Evolutionary conservation across 1,140 invertebrate genomes (phyloP).

Genomic region (Drosophila suzukii): DNA sequence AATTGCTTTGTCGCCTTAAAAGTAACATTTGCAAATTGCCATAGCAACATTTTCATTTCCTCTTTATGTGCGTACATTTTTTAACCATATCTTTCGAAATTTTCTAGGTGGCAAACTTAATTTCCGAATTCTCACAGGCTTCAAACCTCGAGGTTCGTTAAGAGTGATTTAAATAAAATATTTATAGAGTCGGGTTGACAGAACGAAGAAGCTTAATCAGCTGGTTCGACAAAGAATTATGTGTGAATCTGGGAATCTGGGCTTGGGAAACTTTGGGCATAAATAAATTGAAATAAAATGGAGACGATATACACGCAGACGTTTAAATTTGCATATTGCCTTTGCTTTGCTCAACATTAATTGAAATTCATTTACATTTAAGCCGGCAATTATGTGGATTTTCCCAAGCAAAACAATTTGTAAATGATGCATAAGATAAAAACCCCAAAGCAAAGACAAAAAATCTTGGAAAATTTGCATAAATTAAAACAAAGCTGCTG

Average conservation of each 20-base stretch:
- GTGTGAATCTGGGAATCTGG: slow-evolving; percentile 55
- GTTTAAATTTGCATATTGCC: slow-evolving; percentile 48
- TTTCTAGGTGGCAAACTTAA: background rate
- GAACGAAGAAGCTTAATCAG: slow-evolving; percentile 28
- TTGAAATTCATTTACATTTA: slow-evolving; percentile 80
- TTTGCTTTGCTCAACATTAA: slow-evolving; percentile 55
- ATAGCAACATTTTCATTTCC: slow-evolving; percentile 25
- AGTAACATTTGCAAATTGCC: background rate
- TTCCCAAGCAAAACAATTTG: slow-evolving; percentile 75
- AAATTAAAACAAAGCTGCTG: slow-evolving; percentile 60
- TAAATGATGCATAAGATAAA: slow-evolving; percentile 76
- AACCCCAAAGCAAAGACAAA: slow-evolving; percentile 23
- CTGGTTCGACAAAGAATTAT: slow-evolving; percentile 67
- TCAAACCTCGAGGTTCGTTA: slow-evolving; percentile 6
- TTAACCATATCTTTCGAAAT: background rate
- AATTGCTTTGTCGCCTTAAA: slow-evolving; percentile 62
- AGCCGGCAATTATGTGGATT: slow-evolving; percentile 73
- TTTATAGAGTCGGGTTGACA: slow-evolving; percentile 36
- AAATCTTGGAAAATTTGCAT: slow-evolving; percentile 66
- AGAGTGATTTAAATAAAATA: slow-evolving; percentile 38
- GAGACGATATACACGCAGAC: slow-evolving; percentile 15
- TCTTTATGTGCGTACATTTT: slow-evolving; percentile 9
- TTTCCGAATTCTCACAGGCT: slow-evolving; percentile 10
- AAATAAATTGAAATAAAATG: slow-evolving; percentile 52
- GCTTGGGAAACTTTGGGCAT: slow-evolving; percentile 58